Conservation (phyloP, 2,113 vertebrate genomes). For the Periophthalmodon schlosseri region DNA sequence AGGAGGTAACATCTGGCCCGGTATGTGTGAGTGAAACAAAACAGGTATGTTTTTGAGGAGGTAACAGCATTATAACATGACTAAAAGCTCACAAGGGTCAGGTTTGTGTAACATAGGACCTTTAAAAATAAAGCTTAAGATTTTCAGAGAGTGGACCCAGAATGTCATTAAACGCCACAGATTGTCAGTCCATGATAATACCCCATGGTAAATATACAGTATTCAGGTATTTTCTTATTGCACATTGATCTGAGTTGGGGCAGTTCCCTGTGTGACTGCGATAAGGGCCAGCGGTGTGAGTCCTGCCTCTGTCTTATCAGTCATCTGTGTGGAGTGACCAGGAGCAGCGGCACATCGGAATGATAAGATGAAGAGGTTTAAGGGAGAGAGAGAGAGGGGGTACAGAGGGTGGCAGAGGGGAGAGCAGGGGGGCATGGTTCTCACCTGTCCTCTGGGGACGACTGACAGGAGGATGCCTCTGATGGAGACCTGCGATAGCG, state of each 20-base stretch:
- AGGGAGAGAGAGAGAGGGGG: background rate
- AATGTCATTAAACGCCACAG: background rate
- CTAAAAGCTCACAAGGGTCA: too few species aligned
- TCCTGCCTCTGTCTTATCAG: conserved; percentile 73
- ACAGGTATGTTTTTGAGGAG: too few species aligned
- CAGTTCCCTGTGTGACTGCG: conserved; percentile 59
- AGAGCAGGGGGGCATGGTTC: background rate
- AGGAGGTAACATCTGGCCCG: too few species aligned
- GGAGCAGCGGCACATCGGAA: conserved; percentile 24
- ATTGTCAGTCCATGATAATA: background rate
- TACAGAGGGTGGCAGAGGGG: background rate
- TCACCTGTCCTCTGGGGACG: conserved; percentile 85
- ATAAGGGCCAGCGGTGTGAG: conserved; percentile 60
- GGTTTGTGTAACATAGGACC: too few species aligned
- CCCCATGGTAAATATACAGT: conserved; percentile 3
- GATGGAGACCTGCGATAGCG: conserved; percentile 80
- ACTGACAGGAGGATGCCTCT: conserved; percentile 79
- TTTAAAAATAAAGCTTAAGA: background rate
- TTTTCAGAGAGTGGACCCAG: background rate
- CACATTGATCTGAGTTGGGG: conserved; percentile 60
- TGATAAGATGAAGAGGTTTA: conserved; percentile 65
- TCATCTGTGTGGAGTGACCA: conserved; percentile 59
- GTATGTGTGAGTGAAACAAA: too few species aligned
- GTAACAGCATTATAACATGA: too few species aligned
- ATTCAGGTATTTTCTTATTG: conserved; percentile 41